Evolutionary conservation across 2,113 vertebrate species (phyloP).

Genomic region (Carlito syrichta): DNA sequence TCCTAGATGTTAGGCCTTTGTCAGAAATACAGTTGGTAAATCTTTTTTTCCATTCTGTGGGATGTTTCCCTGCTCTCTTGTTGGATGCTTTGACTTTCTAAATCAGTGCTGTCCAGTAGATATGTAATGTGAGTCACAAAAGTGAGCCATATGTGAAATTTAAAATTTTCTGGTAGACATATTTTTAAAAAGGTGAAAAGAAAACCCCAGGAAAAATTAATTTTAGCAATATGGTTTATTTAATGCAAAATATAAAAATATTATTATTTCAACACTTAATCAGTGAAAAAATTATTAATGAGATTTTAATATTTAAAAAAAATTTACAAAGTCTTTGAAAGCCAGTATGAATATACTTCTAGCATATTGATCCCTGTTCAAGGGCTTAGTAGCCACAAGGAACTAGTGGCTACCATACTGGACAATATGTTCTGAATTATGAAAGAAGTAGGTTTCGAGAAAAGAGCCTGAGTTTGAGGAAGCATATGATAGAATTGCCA

Average conservation of each 20-base stretch:
- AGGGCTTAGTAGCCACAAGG: too few species aligned
- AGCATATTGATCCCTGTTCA: background rate
- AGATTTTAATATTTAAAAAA: background rate
- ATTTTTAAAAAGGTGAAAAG: background rate
- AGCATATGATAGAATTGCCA: background rate
- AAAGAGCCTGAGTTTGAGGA: background rate
- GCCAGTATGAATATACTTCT: background rate
- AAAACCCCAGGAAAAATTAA: background rate
- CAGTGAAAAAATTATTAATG: background rate
- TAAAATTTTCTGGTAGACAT: background rate
- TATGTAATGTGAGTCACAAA: background rate
- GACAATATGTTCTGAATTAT: background rate
- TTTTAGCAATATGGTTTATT: constrained; percentile 9
- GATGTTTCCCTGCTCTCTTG: too few species aligned
- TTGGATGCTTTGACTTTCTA: background rate
- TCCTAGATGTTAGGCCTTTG: too few species aligned
- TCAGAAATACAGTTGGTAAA: too few species aligned
- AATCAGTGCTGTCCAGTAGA: background rate
- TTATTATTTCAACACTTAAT: background rate
- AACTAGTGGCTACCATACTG: background rate
- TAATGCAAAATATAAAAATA: background rate
- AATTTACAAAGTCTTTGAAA: background rate
- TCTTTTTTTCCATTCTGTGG: too few species aligned
- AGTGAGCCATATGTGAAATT: background rate
- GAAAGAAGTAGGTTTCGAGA: background rate